Conservation (phyloP, 2,797 vertebrate genomes). For the Psittacula derbiana region DNA sequence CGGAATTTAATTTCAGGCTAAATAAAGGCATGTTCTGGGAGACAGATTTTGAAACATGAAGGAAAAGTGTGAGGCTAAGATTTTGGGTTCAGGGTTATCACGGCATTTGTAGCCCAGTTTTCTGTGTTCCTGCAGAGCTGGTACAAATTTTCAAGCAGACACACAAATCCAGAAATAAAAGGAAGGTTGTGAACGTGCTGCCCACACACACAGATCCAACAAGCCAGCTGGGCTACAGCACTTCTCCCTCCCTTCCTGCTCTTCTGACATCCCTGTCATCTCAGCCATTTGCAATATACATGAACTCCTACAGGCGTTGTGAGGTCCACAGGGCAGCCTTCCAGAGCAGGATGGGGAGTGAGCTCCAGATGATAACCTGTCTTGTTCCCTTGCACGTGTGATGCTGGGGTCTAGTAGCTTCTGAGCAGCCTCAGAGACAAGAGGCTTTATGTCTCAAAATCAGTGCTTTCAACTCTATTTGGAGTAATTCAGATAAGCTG, state of each 20-base stretch:
- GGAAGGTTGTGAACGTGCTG: neutral
- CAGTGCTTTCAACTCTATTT: neutral
- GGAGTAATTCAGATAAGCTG: neutral
- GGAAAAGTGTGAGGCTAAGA: neutral
- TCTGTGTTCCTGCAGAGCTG: neutral
- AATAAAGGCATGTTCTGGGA: neutral
- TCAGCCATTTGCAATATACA: neutral
- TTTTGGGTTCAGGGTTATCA: neutral
- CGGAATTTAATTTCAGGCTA: neutral
- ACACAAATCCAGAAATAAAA: slow-evolving; percentile 19
- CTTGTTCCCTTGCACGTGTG: neutral
- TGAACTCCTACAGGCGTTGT: neutral
- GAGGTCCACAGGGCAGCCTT: neutral
- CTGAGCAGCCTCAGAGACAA: neutral
- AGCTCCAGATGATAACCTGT: neutral
- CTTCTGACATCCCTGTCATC: neutral
- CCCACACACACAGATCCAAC: neutral
- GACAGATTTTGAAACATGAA: neutral
- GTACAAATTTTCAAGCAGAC: neutral
- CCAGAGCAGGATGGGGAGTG: neutral
- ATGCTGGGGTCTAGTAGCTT: neutral
- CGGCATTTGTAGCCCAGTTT: neutral
- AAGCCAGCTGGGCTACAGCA: neutral
- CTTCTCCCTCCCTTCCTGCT: neutral
- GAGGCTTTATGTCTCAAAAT: neutral